phyloP scores from a whole-genome alignment of 2,888 invertebrate species.

The Brassicogethes aeneus region DNA sequence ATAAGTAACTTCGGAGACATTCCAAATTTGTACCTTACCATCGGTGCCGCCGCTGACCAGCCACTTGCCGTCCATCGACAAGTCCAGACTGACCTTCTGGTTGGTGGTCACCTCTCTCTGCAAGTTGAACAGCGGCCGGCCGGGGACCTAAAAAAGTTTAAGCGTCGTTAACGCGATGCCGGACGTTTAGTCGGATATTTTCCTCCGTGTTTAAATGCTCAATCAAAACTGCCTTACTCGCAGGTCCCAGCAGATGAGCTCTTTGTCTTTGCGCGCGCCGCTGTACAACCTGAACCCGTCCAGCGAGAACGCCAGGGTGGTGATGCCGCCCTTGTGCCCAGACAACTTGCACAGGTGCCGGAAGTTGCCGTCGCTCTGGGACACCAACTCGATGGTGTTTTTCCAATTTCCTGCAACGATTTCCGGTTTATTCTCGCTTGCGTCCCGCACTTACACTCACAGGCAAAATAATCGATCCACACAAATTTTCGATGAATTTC shows the following conservation, averaged over 20 bases:
- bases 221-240: conserved; percentile 48
- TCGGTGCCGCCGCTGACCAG: conserved; percentile 62
- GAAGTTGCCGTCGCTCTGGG: conserved; percentile 38
- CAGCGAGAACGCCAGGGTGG: conserved; percentile 74
- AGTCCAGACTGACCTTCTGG: conserved; percentile 80
- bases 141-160: conserved; percentile 36
- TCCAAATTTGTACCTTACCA: conserved; percentile 62
- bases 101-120: conserved; percentile 63
- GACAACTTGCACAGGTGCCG: conserved; percentile 44
- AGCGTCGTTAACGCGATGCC: no score
- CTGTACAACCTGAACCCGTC: conserved; percentile 72
- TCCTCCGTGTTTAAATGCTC: no score
- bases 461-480: no score
- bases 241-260: conserved; percentile 86
- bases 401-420: conserved; percentile 37
- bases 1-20: conserved; percentile 40
- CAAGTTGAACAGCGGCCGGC: conserved; percentile 42
- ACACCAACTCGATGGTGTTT: conserved; percentile 38
- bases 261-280: conserved; percentile 76
- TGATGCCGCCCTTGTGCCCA: conserved; percentile 68
- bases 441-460: no score
- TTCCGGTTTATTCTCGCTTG: no score
- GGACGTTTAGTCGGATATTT: no score
- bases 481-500: no score
- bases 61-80: conserved; percentile 60